phyloP scores from a whole-genome alignment of 2,888 invertebrate species.

The Hydrotaea diabolus region DNA sequence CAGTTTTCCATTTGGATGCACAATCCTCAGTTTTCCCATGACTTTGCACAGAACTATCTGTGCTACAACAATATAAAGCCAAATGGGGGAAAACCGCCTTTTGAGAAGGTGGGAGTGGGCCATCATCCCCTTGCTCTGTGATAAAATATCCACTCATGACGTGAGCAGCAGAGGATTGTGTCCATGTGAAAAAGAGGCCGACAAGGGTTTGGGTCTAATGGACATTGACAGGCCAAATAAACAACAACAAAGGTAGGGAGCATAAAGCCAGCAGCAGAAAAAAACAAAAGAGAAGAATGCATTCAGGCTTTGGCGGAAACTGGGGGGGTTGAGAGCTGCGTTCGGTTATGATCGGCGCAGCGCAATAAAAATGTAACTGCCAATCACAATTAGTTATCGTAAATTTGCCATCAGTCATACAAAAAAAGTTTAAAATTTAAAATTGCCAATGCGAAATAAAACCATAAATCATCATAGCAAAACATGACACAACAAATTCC shows the following conservation, averaged over 20 bases:
- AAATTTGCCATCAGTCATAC: conserved; percentile 33
- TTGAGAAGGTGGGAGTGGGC: too few species aligned
- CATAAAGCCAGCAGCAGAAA: not conserved
- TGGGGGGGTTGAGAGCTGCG: too few species aligned
- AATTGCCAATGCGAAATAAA: conserved; percentile 3
- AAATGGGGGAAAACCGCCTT: too few species aligned
- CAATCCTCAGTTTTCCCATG: too few species aligned
- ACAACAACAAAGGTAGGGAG: not conserved
- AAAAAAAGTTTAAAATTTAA: conserved; percentile 34
- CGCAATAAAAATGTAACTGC: conserved; percentile 40
- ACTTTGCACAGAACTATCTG: too few species aligned
- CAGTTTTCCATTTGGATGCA: too few species aligned
- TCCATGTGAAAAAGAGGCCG: not conserved
- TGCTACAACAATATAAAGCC: too few species aligned
- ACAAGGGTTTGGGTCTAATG: conserved; percentile 25
- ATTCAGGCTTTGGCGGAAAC: too few species aligned
- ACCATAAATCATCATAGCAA: conserved; percentile 26
- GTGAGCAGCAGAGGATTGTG: not conserved
- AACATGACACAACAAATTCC: conserved; percentile 5
- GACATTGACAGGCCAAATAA: conserved; percentile 49
- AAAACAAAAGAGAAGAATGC: too few species aligned
- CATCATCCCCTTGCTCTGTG: too few species aligned
- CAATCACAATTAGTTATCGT: conserved; percentile 39
- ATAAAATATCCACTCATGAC: not conserved
- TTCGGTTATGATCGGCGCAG: not conserved